Conservation (phyloP, 2,113 vertebrate species). For the Prolemur simus region DNA sequence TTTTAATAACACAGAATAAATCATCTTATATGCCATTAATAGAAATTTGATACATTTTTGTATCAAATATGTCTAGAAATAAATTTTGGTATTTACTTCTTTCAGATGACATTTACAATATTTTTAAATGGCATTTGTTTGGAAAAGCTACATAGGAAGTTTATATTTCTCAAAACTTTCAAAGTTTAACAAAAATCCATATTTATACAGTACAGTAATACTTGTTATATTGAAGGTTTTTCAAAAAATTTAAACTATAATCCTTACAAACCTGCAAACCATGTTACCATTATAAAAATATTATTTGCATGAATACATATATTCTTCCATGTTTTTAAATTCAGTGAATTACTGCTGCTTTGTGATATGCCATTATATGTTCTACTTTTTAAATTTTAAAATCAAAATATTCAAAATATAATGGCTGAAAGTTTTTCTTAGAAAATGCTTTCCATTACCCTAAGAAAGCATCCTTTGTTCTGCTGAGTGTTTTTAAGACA, state of each 20-base stretch:
- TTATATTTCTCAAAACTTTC: slow-evolving; percentile 65
- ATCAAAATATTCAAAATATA: neutral
- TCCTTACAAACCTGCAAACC: neutral
- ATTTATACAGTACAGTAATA: neutral
- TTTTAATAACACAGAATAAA: slow-evolving; percentile 59
- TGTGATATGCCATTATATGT: neutral
- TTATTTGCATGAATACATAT: neutral
- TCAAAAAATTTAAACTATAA: neutral
- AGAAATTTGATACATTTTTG: slow-evolving; percentile 62
- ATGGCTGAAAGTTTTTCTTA: neutral
- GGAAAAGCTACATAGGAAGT: slow-evolving; percentile 68
- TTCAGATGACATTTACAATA: slow-evolving; percentile 72
- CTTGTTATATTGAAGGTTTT: neutral
- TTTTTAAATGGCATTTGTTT: slow-evolving; percentile 75
- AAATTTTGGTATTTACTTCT: slow-evolving; percentile 71
- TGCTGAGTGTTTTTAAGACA: neutral
- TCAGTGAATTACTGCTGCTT: neutral
- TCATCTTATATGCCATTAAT: slow-evolving; percentile 60
- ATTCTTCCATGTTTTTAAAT: neutral
- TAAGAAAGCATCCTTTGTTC: neutral
- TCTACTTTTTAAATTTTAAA: neutral
- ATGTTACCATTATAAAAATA: neutral
- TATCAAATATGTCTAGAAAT: slow-evolving; percentile 64
- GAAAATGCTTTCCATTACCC: neutral
- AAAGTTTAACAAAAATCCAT: slow-evolving; percentile 45